Conservation (phyloP, 2,113 vertebrate genomes). For the Promerops cafer region DNA sequence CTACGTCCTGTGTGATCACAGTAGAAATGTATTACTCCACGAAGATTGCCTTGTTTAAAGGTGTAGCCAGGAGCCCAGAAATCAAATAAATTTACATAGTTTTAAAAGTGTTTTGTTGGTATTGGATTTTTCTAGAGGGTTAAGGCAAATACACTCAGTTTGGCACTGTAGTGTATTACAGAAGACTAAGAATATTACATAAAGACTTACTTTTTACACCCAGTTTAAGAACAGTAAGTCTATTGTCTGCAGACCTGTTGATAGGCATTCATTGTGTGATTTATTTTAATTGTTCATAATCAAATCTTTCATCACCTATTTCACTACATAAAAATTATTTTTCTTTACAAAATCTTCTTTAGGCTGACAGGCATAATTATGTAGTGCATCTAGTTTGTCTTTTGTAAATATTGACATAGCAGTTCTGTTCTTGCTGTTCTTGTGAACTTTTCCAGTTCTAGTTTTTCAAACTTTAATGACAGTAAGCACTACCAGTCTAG, state of each 20-base stretch:
- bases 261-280: background rate
- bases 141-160: background rate
- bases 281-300: background rate
- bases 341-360: background rate
- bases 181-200: background rate
- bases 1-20: background rate
- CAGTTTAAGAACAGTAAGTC: background rate
- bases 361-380: background rate
- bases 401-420: constrained; percentile 15
- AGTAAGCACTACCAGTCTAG: background rate
- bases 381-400: background rate
- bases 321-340: background rate
- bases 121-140: background rate
- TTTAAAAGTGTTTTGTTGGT: background rate
- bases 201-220: background rate
- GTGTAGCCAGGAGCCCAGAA: background rate
- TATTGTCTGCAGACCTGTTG: background rate
- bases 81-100: background rate
- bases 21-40: background rate
- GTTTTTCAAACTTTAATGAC: background rate
- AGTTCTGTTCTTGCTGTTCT: background rate
- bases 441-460: background rate
- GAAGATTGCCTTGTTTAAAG: background rate
- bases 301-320: background rate
- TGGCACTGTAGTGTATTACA: background rate